Base-by-base conservation (phyloP, 2,888 invertebrate genomes). In the Sisyra nigra region DNA sequence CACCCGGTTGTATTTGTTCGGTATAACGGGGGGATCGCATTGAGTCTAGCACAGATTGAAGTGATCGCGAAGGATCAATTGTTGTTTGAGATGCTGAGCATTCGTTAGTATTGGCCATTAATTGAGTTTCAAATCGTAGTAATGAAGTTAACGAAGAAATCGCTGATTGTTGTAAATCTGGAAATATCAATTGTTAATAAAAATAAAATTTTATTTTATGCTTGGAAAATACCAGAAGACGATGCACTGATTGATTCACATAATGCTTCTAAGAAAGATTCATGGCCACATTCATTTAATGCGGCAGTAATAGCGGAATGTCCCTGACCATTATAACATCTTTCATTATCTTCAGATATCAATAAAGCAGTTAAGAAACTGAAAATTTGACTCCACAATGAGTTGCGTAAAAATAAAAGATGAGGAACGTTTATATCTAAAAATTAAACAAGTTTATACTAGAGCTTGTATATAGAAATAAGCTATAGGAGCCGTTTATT, bases 301-400 rank as follows among this genome's bases (percentile, higher is more conserved):
- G 45, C 40, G 5, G 47, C 40, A 2, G 49, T 47, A 13, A 53
- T 45, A 32, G 51, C 41, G 15, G 44, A 39, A 37, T 37, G 31
- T 13, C 43, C 19, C 11, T 32, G 24, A 11, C 30, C 31, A 9
- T 13, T 10, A 37, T 41, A 33, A n/a, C 34, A 33, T n/a, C 15
- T 18, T 52, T 39, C 10, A 48, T 50, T 48, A 54, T 49, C 47
- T 8, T 43, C 43, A 7, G 18, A 31, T 10, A 44, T 42, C 11
- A 66, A 54, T 11, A 69, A 49, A 2, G 57, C 54, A 8, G 60
- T 56, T 35, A 69, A 50, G 31, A 70, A 59, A 47, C 62, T 59
- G 48, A 66, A 69, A 30, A 68, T 58, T 51, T 65, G 65, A 8
- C 57, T 60, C 64, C 65, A 67, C 2, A 71, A 48, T 51, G 57